These are phyloP conservation scores for Oligia strigilis DNA, from an alignment of 2,888 invertebrate species.

Conservation along the genomic window DNA sequence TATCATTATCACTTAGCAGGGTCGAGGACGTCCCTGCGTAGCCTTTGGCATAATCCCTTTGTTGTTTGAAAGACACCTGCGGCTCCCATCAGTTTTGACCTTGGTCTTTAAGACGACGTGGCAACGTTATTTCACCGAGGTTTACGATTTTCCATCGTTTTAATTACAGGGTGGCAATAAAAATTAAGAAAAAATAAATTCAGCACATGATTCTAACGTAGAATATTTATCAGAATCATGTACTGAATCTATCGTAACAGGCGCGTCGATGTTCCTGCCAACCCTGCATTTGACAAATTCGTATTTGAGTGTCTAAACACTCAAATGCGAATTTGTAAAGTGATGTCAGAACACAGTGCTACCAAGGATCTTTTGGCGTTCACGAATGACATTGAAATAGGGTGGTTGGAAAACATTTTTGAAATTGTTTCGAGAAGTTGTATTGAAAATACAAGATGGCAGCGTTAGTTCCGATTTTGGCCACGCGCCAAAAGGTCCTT, in stretches of 20 bases:
- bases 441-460: neutral
- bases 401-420: neutral
- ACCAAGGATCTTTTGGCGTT: neutral
- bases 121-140: neutral
- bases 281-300: neutral
- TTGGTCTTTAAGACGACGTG: neutral
- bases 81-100: slow-evolving; percentile 4
- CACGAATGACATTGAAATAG: neutral
- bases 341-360: too few species aligned
- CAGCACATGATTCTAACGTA: neutral
- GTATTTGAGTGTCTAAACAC: neutral
- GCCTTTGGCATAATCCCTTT: slow-evolving; percentile 4
- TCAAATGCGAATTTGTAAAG: neutral
- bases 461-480: neutral
- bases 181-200: neutral
- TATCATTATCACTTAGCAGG: slow-evolving; percentile 9
- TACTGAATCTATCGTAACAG: neutral
- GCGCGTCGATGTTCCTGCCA: neutral
- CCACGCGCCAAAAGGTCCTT: neutral
- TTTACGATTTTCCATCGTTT: slow-evolving; percentile 13
- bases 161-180: neutral
- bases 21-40: neutral
- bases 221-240: neutral
- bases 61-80: slow-evolving; percentile 28
- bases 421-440: neutral